Evolutionary conservation across 2,797 vertebrate species (phyloP).

Genomic region (Sciurus carolinensis): DNA sequence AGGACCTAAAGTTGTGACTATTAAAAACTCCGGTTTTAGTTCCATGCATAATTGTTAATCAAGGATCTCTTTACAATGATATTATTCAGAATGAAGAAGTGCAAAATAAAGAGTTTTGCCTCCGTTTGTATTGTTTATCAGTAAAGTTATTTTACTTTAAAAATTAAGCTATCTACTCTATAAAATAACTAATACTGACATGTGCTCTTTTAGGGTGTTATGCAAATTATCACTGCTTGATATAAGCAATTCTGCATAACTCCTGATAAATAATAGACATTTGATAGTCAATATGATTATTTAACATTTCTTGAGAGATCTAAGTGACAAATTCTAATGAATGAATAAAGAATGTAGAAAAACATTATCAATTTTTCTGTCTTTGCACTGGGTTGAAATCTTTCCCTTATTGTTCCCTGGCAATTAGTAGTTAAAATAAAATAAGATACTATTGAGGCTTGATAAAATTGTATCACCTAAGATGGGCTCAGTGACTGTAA

Average conservation of each 20-base stretch:
- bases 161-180: neutral
- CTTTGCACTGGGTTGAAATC: neutral
- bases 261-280: neutral
- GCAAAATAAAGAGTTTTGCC: neutral
- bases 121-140: neutral
- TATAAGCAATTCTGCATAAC: neutral
- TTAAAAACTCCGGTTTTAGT: conserved; percentile 11
- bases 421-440: neutral
- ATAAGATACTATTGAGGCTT: neutral
- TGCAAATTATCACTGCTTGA: neutral
- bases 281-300: neutral
- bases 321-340: neutral
- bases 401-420: neutral
- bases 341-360: neutral
- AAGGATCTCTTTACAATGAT: neutral
- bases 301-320: neutral
- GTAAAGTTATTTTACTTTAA: neutral
- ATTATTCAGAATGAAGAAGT: neutral
- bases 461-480: neutral
- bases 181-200: neutral
- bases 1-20: neutral
- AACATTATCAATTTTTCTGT: neutral
- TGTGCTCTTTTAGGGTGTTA: neutral
- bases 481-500: too few species aligned
- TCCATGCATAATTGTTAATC: neutral